Evolutionary conservation across 2,888 invertebrate genomes (phyloP).

Genomic region (Allygus modestus): DNA sequence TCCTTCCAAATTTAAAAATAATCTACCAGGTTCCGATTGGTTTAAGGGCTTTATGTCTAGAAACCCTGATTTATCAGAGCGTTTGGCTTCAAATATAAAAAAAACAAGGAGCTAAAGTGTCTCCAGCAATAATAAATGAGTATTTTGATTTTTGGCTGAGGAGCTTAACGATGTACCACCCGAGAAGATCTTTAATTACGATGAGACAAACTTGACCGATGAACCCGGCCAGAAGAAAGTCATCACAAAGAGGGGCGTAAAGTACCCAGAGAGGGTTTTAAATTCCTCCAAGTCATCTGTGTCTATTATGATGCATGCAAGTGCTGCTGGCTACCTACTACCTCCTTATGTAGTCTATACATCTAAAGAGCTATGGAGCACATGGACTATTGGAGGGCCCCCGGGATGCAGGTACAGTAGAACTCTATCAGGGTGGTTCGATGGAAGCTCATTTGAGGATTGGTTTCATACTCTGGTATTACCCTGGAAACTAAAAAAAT

Average conservation of each 20-base stretch:
- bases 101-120: too few relatives aligned
- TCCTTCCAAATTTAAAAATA: too few relatives aligned
- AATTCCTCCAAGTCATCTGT: conserved; percentile 71
- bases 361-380: conserved; percentile 70
- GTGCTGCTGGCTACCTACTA: conserved; percentile 69
- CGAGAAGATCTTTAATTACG: conserved; percentile 71
- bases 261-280: conserved; percentile 72
- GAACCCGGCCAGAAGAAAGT: conserved; percentile 71
- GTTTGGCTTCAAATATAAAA: too few relatives aligned
- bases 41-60: too few relatives aligned
- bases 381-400: conserved; percentile 73
- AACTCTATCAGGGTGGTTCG: conserved; percentile 72
- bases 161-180: conserved; percentile 66
- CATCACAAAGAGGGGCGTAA: conserved; percentile 70
- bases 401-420: conserved; percentile 71
- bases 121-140: too few relatives aligned
- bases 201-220: conserved; percentile 69
- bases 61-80: too few relatives aligned
- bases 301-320: conserved; percentile 72
- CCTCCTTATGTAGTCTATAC: conserved; percentile 72
- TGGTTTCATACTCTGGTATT: conserved; percentile 70
- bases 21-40: too few relatives aligned
- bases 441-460: conserved; percentile 70
- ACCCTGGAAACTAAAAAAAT: conserved; percentile 65
- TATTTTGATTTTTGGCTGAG: too few relatives aligned